phyloP scores from a whole-genome alignment of 1,140 invertebrate genomes.

The Brevipalpus yothersi region DNA sequence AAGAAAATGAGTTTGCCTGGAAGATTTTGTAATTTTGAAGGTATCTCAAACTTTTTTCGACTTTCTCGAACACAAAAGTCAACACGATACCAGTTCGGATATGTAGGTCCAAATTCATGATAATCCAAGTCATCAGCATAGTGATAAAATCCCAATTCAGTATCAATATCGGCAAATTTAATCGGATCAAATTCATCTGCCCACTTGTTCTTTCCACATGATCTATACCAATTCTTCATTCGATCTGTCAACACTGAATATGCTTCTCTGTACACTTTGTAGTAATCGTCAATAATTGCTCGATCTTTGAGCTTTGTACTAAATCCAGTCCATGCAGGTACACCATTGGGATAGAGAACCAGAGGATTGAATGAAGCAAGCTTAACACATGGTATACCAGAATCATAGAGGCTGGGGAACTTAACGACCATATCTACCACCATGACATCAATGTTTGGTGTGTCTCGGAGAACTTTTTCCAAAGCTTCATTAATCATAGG shows the following conservation, averaged over 20 bases:
- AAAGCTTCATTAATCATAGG: background rate
- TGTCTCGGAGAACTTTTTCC: background rate
- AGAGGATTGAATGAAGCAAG: background rate
- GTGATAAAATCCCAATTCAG: background rate
- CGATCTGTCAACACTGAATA: background rate
- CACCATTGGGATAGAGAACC: background rate
- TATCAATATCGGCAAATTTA: background rate
- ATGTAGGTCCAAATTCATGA: background rate
- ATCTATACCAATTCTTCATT: background rate
- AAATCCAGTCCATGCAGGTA: background rate
- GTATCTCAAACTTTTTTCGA: background rate
- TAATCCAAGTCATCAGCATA: background rate
- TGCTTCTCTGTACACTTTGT: background rate
- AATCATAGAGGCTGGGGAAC: background rate
- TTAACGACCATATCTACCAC: background rate
- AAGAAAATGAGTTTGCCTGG: conserved; percentile 5
- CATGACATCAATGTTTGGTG: background rate
- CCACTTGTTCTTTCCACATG: background rate
- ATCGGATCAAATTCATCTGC: background rate
- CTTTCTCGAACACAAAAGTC: background rate
- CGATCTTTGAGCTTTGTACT: background rate
- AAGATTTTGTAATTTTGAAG: background rate
- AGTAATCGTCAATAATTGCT: background rate
- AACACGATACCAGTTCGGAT: background rate
- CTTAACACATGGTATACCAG: background rate